Base-by-base conservation (phyloP, 1,140 invertebrate genomes). In the Leptopilina clavipes region DNA sequence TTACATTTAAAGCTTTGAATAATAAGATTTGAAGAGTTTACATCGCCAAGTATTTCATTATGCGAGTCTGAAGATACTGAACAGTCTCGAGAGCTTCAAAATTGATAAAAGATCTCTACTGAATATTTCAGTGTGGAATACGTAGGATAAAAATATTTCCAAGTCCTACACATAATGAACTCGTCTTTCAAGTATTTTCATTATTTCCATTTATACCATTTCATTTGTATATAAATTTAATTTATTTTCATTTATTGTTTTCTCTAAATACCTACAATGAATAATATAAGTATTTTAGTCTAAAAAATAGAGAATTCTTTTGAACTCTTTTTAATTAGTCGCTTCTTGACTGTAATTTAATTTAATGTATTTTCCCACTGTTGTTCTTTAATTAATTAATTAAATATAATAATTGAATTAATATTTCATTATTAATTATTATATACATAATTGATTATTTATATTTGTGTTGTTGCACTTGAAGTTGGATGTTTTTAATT, bases 1-100 rank as follows among this genome's bases (percentile, higher is more conserved):
- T 52, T 52, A 17, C 2, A 52, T 52, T 52, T 52, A n/a, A 17
- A 17, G 11, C 25, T n/a, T 14, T 14, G 44, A 52, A n/a, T 52
- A 17, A 52, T 52, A 52, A 52, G 48, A n/a, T 52, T 52, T 52
- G 14, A 52, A 52, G 48, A 1, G 12, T 52, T 52, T 31, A 52
- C 44, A 10, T 48, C 14, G 7, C 44, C 10, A 48, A 48, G 44
- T 48, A 11, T 52, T 52, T 52, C 14, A 52, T 52, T 52, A n/a
- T n/a, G 48, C 48, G 48, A 52, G 48, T 52, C 45, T 48, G 48
- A 52, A 52, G n/a, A 52, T 52, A 52, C n/a, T 17, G 48, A 52
- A 52, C 6, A 52, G 0, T 52, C 48, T 52, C n/a, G 7, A 52
- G 48, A 52, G 48, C 48, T n/a, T 52, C 48, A 12, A 52, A 52